A percentile compares a stretch with the other conserved stretches of the same genome.
These are phyloP conservation scores for Colletes gigas DNA, from an alignment of 1,140 invertebrate species.

Conservation along the genomic window DNA sequence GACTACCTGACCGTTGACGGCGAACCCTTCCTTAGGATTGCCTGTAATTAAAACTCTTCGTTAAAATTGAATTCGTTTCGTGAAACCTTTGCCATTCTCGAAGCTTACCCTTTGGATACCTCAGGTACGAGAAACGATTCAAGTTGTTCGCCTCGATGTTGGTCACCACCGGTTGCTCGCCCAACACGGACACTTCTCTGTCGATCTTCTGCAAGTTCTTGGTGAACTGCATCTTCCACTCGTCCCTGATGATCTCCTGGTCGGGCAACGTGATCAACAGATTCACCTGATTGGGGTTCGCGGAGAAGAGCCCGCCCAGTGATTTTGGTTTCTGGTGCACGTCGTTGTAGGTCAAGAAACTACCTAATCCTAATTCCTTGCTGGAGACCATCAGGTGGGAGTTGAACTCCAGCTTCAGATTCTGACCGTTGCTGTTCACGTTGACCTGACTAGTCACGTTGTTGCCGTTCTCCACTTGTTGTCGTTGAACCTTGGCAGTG, in stretches of 20 bases:
- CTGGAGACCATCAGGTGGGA: conserved; percentile 68
- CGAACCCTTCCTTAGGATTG: conserved; percentile 82
- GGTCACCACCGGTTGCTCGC: conserved; percentile 78
- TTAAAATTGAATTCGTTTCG: not conserved
- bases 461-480: conserved; percentile 68
- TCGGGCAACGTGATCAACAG: conserved; percentile 80
- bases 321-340: conserved; percentile 74
- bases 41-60: conserved; percentile 60
- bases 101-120: conserved; percentile 80
- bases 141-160: conserved; percentile 82
- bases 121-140: conserved; percentile 82
- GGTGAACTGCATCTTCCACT: conserved; percentile 77
- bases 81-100: not conserved
- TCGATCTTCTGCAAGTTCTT: conserved; percentile 81
- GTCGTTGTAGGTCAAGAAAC: conserved; percentile 75
- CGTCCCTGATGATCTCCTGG: conserved; percentile 81
- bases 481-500: conserved; percentile 68
- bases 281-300: conserved; percentile 75
- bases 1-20: conserved; percentile 82
- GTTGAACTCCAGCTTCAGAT: conserved; percentile 76
- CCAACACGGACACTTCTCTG: conserved; percentile 79
- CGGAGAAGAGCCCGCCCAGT: conserved; percentile 74
- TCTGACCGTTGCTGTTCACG: conserved; percentile 78
- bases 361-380: conserved; percentile 71
- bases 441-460: conserved; percentile 75